Conservation (phyloP, 2,113 vertebrate genomes). For the Xerus inauris region DNA sequence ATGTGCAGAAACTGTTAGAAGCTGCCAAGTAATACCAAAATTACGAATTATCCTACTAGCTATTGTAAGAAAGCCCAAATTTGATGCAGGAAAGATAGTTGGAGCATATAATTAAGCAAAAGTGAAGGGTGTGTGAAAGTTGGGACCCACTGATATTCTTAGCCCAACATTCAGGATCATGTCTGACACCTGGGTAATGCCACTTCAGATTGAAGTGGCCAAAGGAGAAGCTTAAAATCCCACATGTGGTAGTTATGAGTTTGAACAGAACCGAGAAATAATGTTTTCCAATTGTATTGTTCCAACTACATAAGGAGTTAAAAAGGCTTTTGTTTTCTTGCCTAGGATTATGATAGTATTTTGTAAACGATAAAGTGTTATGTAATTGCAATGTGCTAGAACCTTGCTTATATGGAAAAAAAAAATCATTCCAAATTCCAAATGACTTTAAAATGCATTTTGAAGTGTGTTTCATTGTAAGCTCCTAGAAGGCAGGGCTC, state of each 20-base stretch:
- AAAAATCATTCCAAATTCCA: constrained; percentile 64
- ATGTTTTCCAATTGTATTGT: background rate
- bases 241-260: background rate
- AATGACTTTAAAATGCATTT: constrained; percentile 52
- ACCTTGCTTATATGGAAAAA: constrained; percentile 51
- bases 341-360: constrained; percentile 24
- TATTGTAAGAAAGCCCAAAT: background rate
- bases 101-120: background rate
- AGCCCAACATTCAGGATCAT: background rate
- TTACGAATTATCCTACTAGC: background rate
- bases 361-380: background rate
- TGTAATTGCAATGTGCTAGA: constrained; percentile 21
- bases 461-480: constrained; percentile 47
- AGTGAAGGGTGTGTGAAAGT: background rate
- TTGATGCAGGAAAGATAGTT: background rate
- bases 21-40: background rate
- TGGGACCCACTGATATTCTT: background rate
- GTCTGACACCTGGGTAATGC: background rate
- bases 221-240: background rate
- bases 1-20: background rate
- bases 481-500: constrained; percentile 32
- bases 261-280: background rate
- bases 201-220: background rate
- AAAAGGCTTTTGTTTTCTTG: constrained; percentile 19
- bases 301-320: background rate